These are phyloP conservation scores for Ataeniobius toweri DNA, from an alignment of 2,797 vertebrate genomes.

Conservation along the genomic window DNA sequence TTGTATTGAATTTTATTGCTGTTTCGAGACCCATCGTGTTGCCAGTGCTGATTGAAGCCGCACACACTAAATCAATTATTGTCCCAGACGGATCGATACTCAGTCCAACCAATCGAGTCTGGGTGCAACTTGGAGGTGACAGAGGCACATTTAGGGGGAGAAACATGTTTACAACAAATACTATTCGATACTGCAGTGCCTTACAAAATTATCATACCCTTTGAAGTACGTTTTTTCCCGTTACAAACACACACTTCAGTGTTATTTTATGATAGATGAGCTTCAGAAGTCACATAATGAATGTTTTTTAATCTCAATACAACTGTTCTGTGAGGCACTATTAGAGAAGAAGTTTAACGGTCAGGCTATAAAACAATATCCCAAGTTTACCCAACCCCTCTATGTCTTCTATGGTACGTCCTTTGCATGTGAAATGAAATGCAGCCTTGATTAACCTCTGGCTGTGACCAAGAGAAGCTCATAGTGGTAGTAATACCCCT, in stretches of 20 bases:
- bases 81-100: not conserved
- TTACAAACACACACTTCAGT: not conserved
- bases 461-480: not conserved
- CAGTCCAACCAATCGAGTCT: not conserved
- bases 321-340: no score
- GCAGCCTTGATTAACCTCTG: not conserved
- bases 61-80: constrained; percentile 5
- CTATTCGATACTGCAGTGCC: not conserved
- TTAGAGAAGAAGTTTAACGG: not conserved
- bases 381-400: not conserved
- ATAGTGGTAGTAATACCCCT: not conserved
- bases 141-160: no score
- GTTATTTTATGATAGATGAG: not conserved
- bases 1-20: not conserved
- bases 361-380: not conserved
- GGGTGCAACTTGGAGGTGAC: not conserved
- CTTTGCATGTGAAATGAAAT: not conserved
- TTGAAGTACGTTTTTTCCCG: not conserved
- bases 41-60: not conserved
- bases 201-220: not conserved
- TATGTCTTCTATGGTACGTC: not conserved
- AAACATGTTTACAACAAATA: not conserved
- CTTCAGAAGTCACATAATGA: not conserved
- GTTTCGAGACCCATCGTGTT: not conserved
- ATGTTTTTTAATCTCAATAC: no score